A percentile compares a stretch with the other conserved stretches of the same genome.
These are phyloP conservation scores for Falco concolor DNA, from an alignment of 2,797 vertebrate species.

Conservation along the genomic window DNA sequence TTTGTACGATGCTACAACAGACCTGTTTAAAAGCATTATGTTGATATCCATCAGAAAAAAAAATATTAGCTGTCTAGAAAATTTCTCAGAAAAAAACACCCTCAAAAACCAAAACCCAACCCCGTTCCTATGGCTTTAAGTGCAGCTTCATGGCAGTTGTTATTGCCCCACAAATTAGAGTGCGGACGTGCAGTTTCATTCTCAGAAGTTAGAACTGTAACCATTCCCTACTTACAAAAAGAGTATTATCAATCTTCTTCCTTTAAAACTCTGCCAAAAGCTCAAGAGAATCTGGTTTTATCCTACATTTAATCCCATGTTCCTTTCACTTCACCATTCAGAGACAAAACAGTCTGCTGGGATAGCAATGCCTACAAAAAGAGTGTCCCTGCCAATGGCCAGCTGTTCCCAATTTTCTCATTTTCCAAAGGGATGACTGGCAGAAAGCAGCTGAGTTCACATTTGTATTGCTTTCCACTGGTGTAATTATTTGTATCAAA, in stretches of 20 bases:
- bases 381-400: neutral
- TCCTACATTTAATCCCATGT: neutral
- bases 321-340: neutral
- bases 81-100: neutral
- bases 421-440: neutral
- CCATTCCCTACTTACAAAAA: neutral
- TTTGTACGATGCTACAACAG: neutral
- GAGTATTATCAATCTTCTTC: neutral
- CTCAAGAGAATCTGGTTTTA: neutral
- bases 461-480: slow-evolving; percentile 5
- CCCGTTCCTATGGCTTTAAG: neutral
- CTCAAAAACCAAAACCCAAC: neutral
- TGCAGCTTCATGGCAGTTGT: neutral
- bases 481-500: neutral
- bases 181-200: neutral
- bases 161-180: neutral
- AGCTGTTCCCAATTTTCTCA: slow-evolving; percentile 25
- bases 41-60: neutral
- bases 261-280: neutral
- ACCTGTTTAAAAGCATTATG: neutral
- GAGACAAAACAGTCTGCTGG: neutral
- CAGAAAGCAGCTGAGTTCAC: neutral
- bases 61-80: neutral
- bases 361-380: neutral
- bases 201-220: neutral